Conservation (phyloP, 2,113 vertebrate genomes). For the Ammodytes dubius region DNA sequence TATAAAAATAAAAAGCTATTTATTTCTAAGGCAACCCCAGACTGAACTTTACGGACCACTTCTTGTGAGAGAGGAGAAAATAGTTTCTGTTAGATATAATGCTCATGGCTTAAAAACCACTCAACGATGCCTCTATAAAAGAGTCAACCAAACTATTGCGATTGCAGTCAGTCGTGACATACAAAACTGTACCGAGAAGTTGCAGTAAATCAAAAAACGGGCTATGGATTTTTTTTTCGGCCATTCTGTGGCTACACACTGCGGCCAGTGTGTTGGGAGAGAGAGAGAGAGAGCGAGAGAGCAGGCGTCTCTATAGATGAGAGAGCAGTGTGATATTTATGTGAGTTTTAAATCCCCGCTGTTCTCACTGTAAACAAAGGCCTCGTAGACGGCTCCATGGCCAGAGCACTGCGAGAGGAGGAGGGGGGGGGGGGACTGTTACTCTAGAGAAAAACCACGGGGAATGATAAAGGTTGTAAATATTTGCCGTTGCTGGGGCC, state of each 20-base stretch:
- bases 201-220: slow-evolving; percentile 59
- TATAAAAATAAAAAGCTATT: slow-evolving; percentile 6
- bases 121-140: slow-evolving; percentile 15
- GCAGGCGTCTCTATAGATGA: slow-evolving; percentile 69
- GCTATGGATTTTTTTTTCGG: slow-evolving; percentile 22
- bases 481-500: slow-evolving; percentile 83
- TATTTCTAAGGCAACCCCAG: neutral
- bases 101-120: slow-evolving; percentile 10
- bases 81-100: slow-evolving; percentile 25
- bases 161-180: slow-evolving; percentile 47
- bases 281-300: slow-evolving; percentile 20
- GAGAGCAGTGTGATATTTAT: slow-evolving; percentile 77
- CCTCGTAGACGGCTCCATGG: slow-evolving; percentile 78
- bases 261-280: slow-evolving; percentile 40
- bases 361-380: slow-evolving; percentile 82
- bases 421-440: slow-evolving; percentile 51
- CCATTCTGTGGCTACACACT: slow-evolving; percentile 32
- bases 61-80: neutral
- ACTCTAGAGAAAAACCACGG: slow-evolving; percentile 80
- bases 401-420: slow-evolving; percentile 52
- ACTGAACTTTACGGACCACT: slow-evolving; percentile 7
- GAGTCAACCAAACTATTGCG: slow-evolving; percentile 45
- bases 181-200: slow-evolving; percentile 50
- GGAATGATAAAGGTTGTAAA: slow-evolving; percentile 85
- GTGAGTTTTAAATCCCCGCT: slow-evolving; percentile 81